Evolutionary conservation across 1,140 invertebrate genomes (phyloP), one percentile per base, ranked within the genome.

Genomic region (Eueides isabella): DNA sequence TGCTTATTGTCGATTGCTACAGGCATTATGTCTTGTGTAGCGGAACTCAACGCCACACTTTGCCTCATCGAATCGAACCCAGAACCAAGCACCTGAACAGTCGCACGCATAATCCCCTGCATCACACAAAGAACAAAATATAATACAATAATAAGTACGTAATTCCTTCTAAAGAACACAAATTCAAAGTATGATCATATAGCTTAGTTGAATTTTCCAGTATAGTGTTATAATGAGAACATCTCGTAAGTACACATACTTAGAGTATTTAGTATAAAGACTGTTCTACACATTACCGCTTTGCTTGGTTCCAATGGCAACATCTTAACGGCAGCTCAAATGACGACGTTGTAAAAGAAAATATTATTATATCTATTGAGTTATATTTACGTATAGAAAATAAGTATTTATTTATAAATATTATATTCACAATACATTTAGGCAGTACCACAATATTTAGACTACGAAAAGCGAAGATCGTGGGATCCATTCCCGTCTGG

Each of bases 171-270:
- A n/a, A n/a, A n/a, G n/a, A 55, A 44, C n/a, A 55, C 19, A 55
- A 23, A 23, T 55, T 55, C 6, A 55, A 55, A 19, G 26, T 55
- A 55, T 55, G 26, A 23, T 55, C n/a, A 23, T 23, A 55, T 12
- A 55, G 9, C 9, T 55, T 26, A 23, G 48, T 55, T 55, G 26
- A 55, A 55, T 55, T 55, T 19, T n/a, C 9, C 19, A 55, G 19
- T 55, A 55, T 9, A 55, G 9, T 55, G 23, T 16, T 7, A n/a
- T n/a, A 55, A 23, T 19, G 26, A 55, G 48, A 55, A 55, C 48
- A 55, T 55, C 48, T 55, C 19, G 9, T 55, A 55, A 55, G 48
- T 26, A 55, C 48, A 19, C 19, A 26, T 55, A 55, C 48, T 55
- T 55, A 55, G n/a, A 6, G 48, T 23, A 23, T 23, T 55, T 55